phyloP scores from a whole-genome alignment of 1,140 invertebrate genomes.

The Drosophila pruinosa region DNA sequence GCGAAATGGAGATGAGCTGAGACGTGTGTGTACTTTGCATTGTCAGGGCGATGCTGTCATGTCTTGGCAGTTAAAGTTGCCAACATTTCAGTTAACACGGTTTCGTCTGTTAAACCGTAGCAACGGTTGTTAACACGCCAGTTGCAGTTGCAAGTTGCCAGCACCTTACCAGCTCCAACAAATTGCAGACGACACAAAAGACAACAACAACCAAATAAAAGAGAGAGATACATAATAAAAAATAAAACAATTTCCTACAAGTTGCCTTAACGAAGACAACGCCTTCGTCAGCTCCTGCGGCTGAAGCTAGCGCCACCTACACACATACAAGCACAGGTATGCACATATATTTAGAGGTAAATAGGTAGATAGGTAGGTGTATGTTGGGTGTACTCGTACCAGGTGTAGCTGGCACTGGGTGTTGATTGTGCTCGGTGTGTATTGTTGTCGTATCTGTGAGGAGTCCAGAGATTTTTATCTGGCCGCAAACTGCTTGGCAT shows the following conservation, averaged over 20 bases:
- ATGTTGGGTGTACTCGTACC: slow-evolving; percentile 24
- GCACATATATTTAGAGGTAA: background rate
- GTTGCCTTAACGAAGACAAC: slow-evolving; percentile 56
- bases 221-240: slow-evolving; percentile 2
- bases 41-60: slow-evolving; percentile 61
- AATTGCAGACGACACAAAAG: slow-evolving; percentile 71
- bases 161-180: slow-evolving; percentile 50
- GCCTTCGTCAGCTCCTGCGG: slow-evolving; percentile 53
- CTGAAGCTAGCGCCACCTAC: slow-evolving; percentile 45
- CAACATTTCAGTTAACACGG: slow-evolving; percentile 72
- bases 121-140: slow-evolving; percentile 74
- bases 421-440: slow-evolving; percentile 12
- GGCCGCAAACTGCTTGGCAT: slow-evolving; percentile 26
- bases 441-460: background rate
- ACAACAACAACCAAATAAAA: slow-evolving; percentile 20
- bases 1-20: no score
- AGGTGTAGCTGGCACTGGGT: no score
- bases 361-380: slow-evolving; percentile 36
- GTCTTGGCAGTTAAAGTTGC: slow-evolving; percentile 53
- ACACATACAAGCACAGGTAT: background rate
- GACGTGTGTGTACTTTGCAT: slow-evolving; percentile 13
- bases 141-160: slow-evolving; percentile 33
- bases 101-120: slow-evolving; percentile 55
- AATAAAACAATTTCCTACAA: slow-evolving; percentile 18
- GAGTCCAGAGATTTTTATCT: slow-evolving; percentile 39